These are phyloP conservation scores for Archilochus colubris DNA, from an alignment of 2,113 vertebrate species.

Conservation along the genomic window DNA sequence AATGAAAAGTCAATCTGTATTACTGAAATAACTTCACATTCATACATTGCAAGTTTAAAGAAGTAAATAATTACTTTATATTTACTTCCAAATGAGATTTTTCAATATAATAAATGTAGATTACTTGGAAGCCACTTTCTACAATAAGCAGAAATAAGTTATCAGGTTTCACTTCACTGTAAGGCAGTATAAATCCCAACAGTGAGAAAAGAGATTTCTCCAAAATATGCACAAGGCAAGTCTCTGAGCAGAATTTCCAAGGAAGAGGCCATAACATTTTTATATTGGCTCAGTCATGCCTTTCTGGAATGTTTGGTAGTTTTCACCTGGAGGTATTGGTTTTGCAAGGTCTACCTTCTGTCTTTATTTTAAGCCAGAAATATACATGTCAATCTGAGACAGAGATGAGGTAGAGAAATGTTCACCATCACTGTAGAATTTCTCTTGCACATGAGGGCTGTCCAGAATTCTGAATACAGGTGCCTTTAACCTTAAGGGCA, in stretches of 20 bases:
- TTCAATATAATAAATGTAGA: background rate
- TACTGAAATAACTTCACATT: background rate
- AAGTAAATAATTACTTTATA: background rate
- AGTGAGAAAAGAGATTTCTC: background rate
- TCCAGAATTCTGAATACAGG: background rate
- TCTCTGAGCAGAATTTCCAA: background rate
- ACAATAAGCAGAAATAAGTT: background rate
- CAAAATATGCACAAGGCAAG: background rate
- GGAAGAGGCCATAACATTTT: background rate
- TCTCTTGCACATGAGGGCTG: background rate
- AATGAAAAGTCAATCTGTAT: background rate
- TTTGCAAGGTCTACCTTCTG: background rate
- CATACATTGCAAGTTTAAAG: background rate
- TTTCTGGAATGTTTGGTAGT: background rate
- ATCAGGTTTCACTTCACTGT: background rate
- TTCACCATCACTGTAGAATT: background rate
- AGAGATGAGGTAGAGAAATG: background rate
- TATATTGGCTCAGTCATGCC: background rate
- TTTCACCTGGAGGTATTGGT: background rate
- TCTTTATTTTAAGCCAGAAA: background rate
- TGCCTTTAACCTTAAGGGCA: background rate
- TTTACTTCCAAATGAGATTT: background rate
- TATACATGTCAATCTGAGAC: fast-evolving
- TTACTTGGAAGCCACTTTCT: background rate
- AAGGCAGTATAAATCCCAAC: background rate